Evolutionary conservation across 2,888 invertebrate species (phyloP), one percentile per base, ranked within the genome.

Genomic region (Latrodectus hesperus): DNA sequence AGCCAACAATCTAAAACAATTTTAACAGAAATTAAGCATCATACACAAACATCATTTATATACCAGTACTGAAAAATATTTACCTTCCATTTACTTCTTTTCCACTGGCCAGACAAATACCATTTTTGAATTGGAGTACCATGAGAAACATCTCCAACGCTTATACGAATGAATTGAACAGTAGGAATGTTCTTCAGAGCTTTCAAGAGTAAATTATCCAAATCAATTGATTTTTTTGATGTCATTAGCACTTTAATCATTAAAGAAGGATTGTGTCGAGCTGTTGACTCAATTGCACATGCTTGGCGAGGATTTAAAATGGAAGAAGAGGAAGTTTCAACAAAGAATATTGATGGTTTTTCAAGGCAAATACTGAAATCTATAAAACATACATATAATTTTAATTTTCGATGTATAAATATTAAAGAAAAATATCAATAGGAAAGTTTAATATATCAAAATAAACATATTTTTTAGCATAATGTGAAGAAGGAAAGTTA

Each of bases 211-310:
- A 10, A 8, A 38, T 83, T 12, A 70, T 14, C n/a, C 9, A 51
- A 70, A 38, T 78, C 64, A 49, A 83, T 70, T 26, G 49, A 22
- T 12, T 73, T 22, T 9, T 17, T 14, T 10, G 83, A 26, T 53
- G 83, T 88, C 88, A 88, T 88, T 11, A 88, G 65, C 16, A 88
- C 88, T 64, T 52, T 26, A 8, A 83, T 53, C 55, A 60, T 49
- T n/a, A 74, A 53, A n/a, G 78, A 74, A 17, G 94, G 94, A 90
- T 95, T 95, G 90, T 94, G 92, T 88, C 92, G 92, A 0, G 95
- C 94, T 0, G 95, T 95, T 0, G 95, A 95, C 92, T 95, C 95
- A 0, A 95, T 93, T 0, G 95, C 94, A 91, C 95, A 95, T 0
- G 95, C 94, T 91, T 95, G 94, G 22, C 95, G 92, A 0, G 94